phyloP scores from a whole-genome alignment of 2,113 vertebrate genomes.

The Boulengeromyrus knoepffleri region DNA sequence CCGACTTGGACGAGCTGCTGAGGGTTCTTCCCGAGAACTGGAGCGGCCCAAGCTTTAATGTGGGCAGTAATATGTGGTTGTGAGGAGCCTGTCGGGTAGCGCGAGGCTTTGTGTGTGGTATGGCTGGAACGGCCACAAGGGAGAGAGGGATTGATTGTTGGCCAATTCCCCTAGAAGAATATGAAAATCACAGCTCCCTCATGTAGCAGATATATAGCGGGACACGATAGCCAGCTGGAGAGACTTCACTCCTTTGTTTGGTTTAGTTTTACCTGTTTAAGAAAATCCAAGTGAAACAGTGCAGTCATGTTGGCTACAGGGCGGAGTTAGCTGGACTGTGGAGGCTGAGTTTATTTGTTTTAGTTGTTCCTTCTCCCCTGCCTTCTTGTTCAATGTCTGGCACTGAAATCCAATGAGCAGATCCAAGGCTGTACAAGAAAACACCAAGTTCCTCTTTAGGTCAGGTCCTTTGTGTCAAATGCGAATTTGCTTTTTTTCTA shows the following conservation, averaged over 20 bases:
- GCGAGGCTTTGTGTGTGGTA: constrained; percentile 12
- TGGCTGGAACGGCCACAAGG: neutral
- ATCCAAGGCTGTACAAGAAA: constrained; percentile 40
- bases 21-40: neutral
- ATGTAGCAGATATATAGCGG: constrained; percentile 7
- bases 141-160: neutral
- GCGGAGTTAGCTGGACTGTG: constrained; percentile 18
- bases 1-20: neutral
- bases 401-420: constrained; percentile 33
- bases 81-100: constrained; percentile 26
- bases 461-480: constrained; percentile 48
- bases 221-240: constrained; percentile 34
- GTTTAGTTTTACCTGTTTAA: constrained; percentile 15
- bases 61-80: neutral
- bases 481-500: constrained; percentile 40
- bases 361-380: constrained; percentile 35
- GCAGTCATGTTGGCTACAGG: neutral
- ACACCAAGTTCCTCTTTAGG: constrained; percentile 44
- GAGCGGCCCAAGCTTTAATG: neutral
- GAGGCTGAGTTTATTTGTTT: constrained; percentile 16
- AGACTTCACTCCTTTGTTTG: constrained; percentile 1
- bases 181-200: neutral
- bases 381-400: constrained; percentile 46
- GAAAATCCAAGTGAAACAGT: constrained; percentile 19
- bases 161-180: neutral